Base-by-base conservation (phyloP, 2,113 vertebrate species). In the Seriola rivoliana region DNA sequence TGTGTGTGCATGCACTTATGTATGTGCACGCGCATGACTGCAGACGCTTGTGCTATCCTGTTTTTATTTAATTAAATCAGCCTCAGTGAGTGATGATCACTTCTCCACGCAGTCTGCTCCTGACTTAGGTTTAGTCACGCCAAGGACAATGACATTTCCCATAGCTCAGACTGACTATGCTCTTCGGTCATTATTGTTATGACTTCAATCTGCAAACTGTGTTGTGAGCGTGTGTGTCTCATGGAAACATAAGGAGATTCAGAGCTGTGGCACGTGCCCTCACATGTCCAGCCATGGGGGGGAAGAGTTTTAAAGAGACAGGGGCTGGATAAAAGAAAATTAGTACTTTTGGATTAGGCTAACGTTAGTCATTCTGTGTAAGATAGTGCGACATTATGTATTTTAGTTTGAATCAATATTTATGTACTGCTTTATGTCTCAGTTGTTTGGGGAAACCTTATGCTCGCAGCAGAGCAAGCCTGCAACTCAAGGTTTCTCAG, bases 21-120 rank as follows among this genome's bases (percentile, higher is more conserved):
- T 17, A 34, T 36, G 57, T 12, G 60, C 19, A 14, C 32, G 74
- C 17, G 19, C 71, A 55, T 25, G 65, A 46, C 46, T 84, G 87
- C 68, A 85, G 81, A 75, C 4, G 7, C 67, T 69, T 60, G 71
- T n/a, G n/a, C 71, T 36, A 29, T 85, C 75, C 77, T 17, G 50
- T 77, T 63, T 78, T 75, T 25, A 10, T 48, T 17, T 86, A 75
- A 93, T 89, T 58, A 71, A 72, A 89, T 91, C 67, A 85, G 60
- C 70, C 42, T 50, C 13, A 38, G 52, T 69, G 78, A 89, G 40
- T 14, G 42, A 82, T 77, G 76, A 80, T 81, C 78, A 58, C 52
- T 40, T 71, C 71, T 67, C 68, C 8, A 16, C 40, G 23, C 64
- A 64, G 57, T 65, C 75, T 71, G 42, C 52, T 59, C 54, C 80